These are phyloP conservation scores for Molothrus aeneus DNA, from an alignment of 2,797 vertebrate genomes.

Conservation along the genomic window DNA sequence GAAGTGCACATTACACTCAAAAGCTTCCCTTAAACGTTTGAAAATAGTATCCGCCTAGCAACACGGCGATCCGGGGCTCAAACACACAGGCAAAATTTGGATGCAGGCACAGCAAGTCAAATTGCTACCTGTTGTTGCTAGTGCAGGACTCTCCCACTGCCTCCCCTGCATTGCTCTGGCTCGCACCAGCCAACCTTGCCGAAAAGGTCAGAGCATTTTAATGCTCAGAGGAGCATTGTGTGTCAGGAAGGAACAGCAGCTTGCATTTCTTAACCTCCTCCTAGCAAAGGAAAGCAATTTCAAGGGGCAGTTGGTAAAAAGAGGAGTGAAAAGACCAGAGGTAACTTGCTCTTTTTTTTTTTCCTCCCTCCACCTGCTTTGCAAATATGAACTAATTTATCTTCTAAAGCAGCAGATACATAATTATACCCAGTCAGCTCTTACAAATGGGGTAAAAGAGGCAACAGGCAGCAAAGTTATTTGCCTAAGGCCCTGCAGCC, in stretches of 20 bases:
- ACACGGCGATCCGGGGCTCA: slow-evolving; percentile 8
- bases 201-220: neutral
- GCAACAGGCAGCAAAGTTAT: slow-evolving; percentile 31
- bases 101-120: slow-evolving; percentile 19
- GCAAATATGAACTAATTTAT: slow-evolving; percentile 45
- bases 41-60: slow-evolving; percentile 52
- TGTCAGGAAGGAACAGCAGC: neutral
- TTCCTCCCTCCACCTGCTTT: neutral
- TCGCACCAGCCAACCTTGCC: neutral
- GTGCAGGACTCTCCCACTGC: neutral
- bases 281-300: neutral
- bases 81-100: neutral
- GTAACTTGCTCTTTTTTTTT: neutral
- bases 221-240: neutral
- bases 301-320: neutral
- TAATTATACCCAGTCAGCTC: slow-evolving; percentile 26
- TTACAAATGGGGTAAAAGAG: slow-evolving; percentile 27
- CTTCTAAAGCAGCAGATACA: slow-evolving; percentile 20
- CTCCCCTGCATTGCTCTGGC: neutral
- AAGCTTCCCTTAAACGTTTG: slow-evolving; percentile 63
- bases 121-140: slow-evolving; percentile 11
- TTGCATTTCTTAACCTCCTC: neutral
- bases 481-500: slow-evolving; percentile 29
- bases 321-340: neutral
- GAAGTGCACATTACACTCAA: slow-evolving; percentile 63